Conservation (phyloP, 2,888 invertebrate species). For the Oxycera nigricornis region DNA sequence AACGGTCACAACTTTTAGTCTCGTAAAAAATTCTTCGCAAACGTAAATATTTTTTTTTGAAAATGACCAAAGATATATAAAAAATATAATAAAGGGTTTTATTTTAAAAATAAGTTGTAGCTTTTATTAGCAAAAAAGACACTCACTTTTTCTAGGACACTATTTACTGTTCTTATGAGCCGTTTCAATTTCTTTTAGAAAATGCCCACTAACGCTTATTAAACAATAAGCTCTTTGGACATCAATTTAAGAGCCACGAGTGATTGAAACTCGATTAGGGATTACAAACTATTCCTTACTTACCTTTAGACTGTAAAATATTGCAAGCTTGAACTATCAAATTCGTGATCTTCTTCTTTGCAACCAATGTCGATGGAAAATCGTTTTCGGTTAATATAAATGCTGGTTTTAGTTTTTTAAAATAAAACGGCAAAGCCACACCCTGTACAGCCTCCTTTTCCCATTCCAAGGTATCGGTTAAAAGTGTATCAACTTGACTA, state of each 20-base stretch:
- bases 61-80: too few relatives aligned
- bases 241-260: too few relatives aligned
- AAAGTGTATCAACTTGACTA: not conserved
- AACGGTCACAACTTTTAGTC: too few relatives aligned
- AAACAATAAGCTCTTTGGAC: too few relatives aligned
- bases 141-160: not conserved
- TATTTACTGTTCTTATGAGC: not conserved
- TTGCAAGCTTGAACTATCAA: not conserved
- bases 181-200: too few relatives aligned
- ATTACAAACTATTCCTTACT: not conserved
- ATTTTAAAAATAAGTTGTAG: too few relatives aligned
- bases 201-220: too few relatives aligned
- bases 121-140: not conserved
- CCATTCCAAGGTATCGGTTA: not conserved
- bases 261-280: not conserved
- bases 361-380: not conserved
- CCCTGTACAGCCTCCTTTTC: not conserved
- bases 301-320: too few relatives aligned
- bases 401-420: not conserved
- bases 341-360: not conserved
- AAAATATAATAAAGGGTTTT: too few relatives aligned
- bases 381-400: not conserved
- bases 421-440: not conserved
- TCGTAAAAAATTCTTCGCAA: too few relatives aligned
- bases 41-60: too few relatives aligned